phyloP scores from a whole-genome alignment of 2,888 invertebrate species.

The Drosophila tripunctata region DNA sequence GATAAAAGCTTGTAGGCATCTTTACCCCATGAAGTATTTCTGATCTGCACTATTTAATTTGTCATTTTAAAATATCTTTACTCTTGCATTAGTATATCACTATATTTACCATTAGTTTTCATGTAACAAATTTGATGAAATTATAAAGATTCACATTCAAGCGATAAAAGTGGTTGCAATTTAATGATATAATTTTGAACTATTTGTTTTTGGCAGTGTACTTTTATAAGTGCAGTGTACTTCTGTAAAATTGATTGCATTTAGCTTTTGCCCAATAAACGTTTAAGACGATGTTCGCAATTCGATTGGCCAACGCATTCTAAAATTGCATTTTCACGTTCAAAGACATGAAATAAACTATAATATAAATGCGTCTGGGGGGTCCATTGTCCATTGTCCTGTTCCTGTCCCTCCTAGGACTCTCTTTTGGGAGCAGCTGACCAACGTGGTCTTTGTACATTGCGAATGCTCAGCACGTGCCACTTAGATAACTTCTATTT shows the following conservation, averaged over 20 bases:
- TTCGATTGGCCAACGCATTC: constrained; percentile 44
- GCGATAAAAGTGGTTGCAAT: too few species aligned
- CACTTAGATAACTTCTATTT: constrained; percentile 77
- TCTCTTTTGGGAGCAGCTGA: constrained; percentile 13
- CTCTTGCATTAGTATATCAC: too few species aligned
- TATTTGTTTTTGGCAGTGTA: constrained; percentile 6
- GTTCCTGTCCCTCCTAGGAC: neutral
- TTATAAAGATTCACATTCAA: too few species aligned
- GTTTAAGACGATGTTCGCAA: constrained; percentile 41
- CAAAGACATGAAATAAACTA: constrained; percentile 65
- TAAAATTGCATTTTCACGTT: constrained; percentile 42
- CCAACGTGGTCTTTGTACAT: constrained; percentile 23
- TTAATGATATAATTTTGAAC: too few species aligned
- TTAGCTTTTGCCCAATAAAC: constrained; percentile 66
- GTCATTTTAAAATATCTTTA: too few species aligned
- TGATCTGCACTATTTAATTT: too few species aligned
- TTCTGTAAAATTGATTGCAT: constrained; percentile 70
- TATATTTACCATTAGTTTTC: too few species aligned
- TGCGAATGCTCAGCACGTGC: constrained; percentile 68
- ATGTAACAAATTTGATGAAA: too few species aligned
- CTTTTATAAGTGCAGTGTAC: constrained; percentile 37
- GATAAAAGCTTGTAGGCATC: too few species aligned
- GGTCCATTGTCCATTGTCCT: constrained; percentile 48
- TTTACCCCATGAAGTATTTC: too few species aligned
- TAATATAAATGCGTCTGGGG: constrained; percentile 71